Evolutionary conservation across 2,113 vertebrate species (phyloP).

Genomic region (Neopipo cinnamomea): DNA sequence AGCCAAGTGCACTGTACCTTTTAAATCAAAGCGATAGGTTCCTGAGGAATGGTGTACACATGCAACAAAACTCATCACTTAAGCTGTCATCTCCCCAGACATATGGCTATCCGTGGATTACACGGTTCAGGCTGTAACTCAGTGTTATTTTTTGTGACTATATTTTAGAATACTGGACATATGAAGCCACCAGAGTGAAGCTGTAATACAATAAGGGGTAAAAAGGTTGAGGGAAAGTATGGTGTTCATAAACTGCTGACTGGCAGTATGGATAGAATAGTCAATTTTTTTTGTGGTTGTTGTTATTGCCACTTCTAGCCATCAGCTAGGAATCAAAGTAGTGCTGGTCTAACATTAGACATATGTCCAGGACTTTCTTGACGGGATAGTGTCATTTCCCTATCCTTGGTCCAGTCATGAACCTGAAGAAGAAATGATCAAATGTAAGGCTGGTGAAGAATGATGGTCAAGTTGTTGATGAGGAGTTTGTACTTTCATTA

Average conservation of each 20-base stretch:
- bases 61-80: slow-evolving; percentile 9
- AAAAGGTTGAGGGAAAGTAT: slow-evolving; percentile 14
- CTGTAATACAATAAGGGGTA: slow-evolving; percentile 21
- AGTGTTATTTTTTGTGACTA: background rate
- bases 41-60: background rate
- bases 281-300: background rate
- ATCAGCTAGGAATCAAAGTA: background rate
- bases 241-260: slow-evolving; percentile 48
- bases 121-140: background rate
- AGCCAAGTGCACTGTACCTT: background rate
- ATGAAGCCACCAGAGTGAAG: background rate
- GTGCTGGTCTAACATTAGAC: background rate
- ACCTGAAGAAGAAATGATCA: background rate
- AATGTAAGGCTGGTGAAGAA: background rate
- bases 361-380: background rate
- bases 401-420: background rate
- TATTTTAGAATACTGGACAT: slow-evolving; percentile 1
- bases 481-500: background rate
- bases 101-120: background rate
- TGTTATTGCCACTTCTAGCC: background rate
- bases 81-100: slow-evolving; percentile 38
- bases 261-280: background rate
- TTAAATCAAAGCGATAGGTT: slow-evolving; percentile 32
- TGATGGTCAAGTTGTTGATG: background rate
- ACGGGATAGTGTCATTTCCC: background rate